Evolutionary conservation across 2,113 vertebrate species (phyloP), one percentile per base, ranked within the genome.

Genomic region (Channa argus): DNA sequence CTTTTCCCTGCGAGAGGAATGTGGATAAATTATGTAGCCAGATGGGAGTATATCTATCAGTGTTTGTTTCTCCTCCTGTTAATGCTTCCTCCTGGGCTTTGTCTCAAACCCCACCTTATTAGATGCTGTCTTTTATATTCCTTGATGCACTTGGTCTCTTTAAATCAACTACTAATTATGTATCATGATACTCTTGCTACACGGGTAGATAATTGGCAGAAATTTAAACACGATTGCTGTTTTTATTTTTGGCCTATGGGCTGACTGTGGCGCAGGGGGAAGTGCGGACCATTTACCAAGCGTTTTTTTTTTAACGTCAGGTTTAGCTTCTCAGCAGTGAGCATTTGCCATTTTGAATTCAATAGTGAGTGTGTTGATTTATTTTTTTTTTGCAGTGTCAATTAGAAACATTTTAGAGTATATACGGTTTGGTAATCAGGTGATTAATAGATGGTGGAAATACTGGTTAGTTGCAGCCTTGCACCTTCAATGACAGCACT

Each of bases 31-130:
- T 71, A n/a, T 36, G 67, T 63, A 51, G 33, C 24, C 15, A 60
- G 50, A n/a, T 6, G 74, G 51, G 54, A 67, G 49, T 33, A 24
- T 15, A 33, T 11, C 43, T 9, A 58, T 38, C 45, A n/a, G 34
- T 38, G 49, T 45, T 76, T 13, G 36, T 24, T 79, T 46, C 53
- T 79, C 67, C 60, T 58, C 63, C 45, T 70, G 43, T 63, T 63
- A 43, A 61, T 60, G 46, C 38, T 14, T 78, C 65, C 61, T 65
- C 53, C 33, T n/a, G 63, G 64, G 65, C 13, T 3, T 66, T 63
- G 11, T 47, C 9, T 36, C 51, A 11, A 36, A 12, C 33, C 8
- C 63, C 43, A 37, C 67, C 78, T 74, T 64, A 62, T 61, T 58
- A 55, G 54, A 38, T 6, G 2, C 24, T 5, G 3, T 59, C 24